Evolutionary conservation across 2,888 invertebrate genomes (phyloP).

Genomic region (Ophonus ardosiacus): DNA sequence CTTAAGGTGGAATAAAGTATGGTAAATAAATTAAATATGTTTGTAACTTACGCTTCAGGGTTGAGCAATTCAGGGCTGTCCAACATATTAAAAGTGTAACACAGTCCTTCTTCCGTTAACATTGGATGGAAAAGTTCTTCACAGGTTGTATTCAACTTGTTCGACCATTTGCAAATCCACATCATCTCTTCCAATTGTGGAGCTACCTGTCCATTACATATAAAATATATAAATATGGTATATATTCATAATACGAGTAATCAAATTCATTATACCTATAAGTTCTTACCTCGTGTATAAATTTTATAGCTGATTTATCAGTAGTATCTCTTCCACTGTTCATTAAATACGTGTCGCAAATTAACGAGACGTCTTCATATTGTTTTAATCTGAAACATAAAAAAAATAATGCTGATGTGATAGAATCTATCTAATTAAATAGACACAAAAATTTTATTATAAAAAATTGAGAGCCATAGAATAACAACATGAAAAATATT

Average conservation of each 20-base stretch:
- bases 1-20: background rate
- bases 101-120: conserved; percentile 85
- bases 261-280: background rate
- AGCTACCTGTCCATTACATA: conserved; percentile 72
- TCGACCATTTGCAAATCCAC: conserved; percentile 75
- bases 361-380: conserved; percentile 78
- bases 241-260: background rate
- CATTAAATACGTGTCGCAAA: conserved; percentile 80
- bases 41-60: conserved; percentile 77
- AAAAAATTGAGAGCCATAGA: too few relatives aligned
- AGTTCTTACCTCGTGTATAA: conserved; percentile 77
- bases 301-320: conserved; percentile 78
- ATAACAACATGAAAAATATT: too few relatives aligned
- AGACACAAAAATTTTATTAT: too few relatives aligned
- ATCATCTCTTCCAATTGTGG: conserved; percentile 72
- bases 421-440: too few relatives aligned
- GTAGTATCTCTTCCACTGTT: conserved; percentile 77
- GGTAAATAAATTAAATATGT: too few relatives aligned
- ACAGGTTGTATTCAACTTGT: conserved; percentile 76
- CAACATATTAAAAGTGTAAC: conserved; percentile 85
- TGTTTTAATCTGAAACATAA: conserved; percentile 74
- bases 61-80: conserved; percentile 80
- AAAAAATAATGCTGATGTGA: too few relatives aligned
- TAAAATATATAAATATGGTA: conserved; percentile 7
- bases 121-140: conserved; percentile 81